Base-by-base conservation (phyloP, 2,113 vertebrate species). In the Tiliqua scincoides region DNA sequence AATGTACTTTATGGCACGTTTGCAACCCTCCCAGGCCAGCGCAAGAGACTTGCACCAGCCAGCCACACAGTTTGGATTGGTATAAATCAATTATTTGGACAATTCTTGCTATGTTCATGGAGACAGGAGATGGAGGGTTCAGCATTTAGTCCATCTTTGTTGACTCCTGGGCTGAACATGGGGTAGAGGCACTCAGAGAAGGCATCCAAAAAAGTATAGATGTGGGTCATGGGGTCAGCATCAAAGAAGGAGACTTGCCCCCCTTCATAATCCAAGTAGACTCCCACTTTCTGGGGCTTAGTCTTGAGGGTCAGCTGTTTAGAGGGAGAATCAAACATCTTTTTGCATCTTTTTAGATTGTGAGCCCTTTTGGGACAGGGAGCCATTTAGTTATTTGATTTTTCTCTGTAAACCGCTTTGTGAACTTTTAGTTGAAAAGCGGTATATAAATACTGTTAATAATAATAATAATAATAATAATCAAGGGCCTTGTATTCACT, bases 231-330 rank as follows among this genome's bases (percentile, higher is more conserved):
- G 37, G 96, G 96, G 68, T 97, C 97, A 1, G 94, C 94, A 1
- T 97, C 97, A 93, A 96, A 98, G 94, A 98, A 98, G 73, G 97
- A 97, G 86, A 97, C 95, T 3, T 89, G 94, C 57, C 97, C 98
- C 30, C 95, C 96, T 10, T 93, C 85, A 52, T 96, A 97, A 92
- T 98, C 97, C 93, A 98, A 83, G 90, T 97, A 98, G 63, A 98
- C 91, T 0, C 94, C 97, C 76, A 98, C 93, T 78, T 88, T 97
- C 91, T 78, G 93, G 2, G 97, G 96, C 81, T 93, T 97, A 84
- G 84, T 88, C 61, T 88, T 91, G 14, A 93, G 94, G 90, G 89
- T 91, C 85, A 95, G 85, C 73, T 92, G 91, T 10, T 91, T 94
- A 89, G 94, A 93, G 6, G 93, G 94, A 35, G 94, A 95, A 82